phyloP scores from a whole-genome alignment of 2,113 vertebrate genomes.

The Crotophaga sulcirostris region DNA sequence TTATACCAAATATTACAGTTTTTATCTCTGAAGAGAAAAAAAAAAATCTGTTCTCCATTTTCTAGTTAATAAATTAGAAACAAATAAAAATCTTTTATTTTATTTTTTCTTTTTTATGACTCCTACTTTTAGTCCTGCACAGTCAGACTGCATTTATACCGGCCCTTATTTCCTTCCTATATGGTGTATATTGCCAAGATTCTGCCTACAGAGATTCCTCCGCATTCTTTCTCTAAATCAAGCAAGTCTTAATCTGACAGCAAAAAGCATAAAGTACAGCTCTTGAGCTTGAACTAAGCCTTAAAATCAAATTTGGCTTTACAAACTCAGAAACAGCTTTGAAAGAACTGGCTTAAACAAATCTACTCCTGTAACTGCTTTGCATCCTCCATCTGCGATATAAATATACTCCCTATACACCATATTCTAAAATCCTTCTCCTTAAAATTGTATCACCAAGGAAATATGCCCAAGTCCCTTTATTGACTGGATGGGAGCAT shows the following conservation, averaged over 20 bases:
- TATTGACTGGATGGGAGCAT: neutral
- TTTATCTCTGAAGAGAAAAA: neutral
- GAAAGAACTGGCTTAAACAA: neutral
- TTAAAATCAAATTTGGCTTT: slow-evolving; percentile 4
- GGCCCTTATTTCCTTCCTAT: neutral
- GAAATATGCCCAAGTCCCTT: neutral
- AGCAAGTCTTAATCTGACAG: neutral
- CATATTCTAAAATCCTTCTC: neutral
- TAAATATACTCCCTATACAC: neutral
- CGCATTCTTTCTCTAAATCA: neutral
- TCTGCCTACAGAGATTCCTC: neutral
- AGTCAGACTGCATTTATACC: neutral
- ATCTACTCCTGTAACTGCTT: neutral
- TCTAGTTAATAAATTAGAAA: neutral
- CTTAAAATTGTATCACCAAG: neutral
- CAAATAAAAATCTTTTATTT: neutral
- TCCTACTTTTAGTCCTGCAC: neutral
- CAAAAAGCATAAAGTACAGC: neutral
- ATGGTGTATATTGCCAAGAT: neutral
- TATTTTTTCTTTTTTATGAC: neutral
- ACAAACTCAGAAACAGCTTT: neutral
- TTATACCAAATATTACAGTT: neutral
- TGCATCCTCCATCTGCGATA: neutral
- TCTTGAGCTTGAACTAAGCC: neutral
- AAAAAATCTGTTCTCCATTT: neutral